A percentile compares a stretch with the other conserved stretches of the same genome.
Conservation (phyloP, 35 echinoderm and acorn worm species). For the Ptychodera flava region DNA sequence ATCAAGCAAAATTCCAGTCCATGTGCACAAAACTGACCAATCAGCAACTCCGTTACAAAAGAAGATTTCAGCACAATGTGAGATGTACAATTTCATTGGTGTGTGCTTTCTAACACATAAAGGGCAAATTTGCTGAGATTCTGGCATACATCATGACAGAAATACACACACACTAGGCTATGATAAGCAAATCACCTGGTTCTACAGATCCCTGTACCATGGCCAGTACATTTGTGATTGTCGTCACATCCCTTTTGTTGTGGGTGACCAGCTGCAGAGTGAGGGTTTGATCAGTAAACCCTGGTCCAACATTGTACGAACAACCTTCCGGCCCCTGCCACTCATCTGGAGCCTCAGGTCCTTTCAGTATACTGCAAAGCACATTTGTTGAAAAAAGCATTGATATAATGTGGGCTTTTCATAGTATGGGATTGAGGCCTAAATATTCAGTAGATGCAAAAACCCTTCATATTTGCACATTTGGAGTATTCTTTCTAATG, state of each 20-base stretch:
- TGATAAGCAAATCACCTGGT: slow-evolving; percentile 3
- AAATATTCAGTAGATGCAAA: no score
- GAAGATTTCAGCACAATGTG: no score
- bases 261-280: not conserved
- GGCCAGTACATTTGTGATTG: slow-evolving; percentile 9
- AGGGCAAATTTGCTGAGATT: not conserved
- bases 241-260: not conserved
- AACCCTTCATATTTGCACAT: no score
- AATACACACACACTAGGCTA: not conserved
- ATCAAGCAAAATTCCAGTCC: no score
- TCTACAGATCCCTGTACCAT: slow-evolving; percentile 7
- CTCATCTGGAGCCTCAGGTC: not conserved
- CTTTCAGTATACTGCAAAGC: not conserved
- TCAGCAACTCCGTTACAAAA: no score
- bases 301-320: not conserved
- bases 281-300: not conserved
- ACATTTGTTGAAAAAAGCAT: no score
- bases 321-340: not conserved
- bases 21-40: no score
- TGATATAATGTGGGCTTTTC: no score
- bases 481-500: no score
- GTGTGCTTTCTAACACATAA: not conserved
- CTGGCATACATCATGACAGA: not conserved
- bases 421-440: no score
- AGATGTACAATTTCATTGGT: no score